phyloP scores from a whole-genome alignment of 30 jellyfish, hydroid and myxozoan genomes.

The Pelagia noctiluca region DNA sequence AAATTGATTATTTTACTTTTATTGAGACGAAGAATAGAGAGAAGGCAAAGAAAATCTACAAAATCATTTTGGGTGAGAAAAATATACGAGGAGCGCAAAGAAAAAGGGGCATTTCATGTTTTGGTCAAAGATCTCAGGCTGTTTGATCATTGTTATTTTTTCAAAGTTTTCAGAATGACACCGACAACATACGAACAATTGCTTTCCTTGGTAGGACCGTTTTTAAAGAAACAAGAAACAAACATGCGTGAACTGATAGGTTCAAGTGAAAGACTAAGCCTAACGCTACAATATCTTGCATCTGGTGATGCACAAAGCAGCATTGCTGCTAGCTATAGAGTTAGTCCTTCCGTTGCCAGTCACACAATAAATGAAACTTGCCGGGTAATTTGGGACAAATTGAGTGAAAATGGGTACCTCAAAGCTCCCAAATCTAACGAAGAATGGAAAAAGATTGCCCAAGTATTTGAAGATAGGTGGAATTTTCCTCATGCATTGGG shows the following conservation, averaged over 20 bases:
- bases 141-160: constrained; percentile 2
- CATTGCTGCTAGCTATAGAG: constrained; percentile 56
- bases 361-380: constrained; percentile 22
- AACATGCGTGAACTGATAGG: constrained; percentile 29
- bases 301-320: constrained; percentile 66
- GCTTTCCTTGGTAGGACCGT: constrained; percentile 6
- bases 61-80: background rate
- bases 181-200: constrained; percentile 15
- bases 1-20: no score
- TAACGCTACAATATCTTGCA: constrained; percentile 49
- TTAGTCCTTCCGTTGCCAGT: constrained; percentile 35
- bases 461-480: constrained; percentile 37
- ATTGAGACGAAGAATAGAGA: background rate
- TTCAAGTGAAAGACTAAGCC: constrained; percentile 46
- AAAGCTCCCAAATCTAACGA: constrained; percentile 15
- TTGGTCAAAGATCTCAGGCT: no score
- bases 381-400: background rate
- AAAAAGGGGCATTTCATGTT: no score
- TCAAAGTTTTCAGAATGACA: constrained; percentile 9
- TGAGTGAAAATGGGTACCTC: constrained; percentile 3
- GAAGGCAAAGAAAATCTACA: background rate
- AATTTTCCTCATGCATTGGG: constrained; percentile 59
- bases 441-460: constrained; percentile 34
- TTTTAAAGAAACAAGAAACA: background rate
- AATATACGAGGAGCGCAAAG: background rate